Conservation (phyloP, 1,140 invertebrate genomes). For the Macrocentrus cingulum region DNA sequence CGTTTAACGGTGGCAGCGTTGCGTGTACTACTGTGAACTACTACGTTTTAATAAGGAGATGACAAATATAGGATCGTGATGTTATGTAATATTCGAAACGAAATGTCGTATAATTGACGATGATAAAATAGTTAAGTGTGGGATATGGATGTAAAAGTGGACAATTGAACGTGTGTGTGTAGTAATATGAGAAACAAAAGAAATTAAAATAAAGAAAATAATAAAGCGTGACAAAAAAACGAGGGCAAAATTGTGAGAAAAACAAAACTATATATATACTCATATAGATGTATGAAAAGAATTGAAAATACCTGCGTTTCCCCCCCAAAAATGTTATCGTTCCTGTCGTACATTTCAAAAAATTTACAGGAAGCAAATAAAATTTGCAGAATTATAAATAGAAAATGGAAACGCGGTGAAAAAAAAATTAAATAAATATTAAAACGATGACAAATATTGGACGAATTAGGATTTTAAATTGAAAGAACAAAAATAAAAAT, state of each 20-base stretch:
- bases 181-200: slow-evolving; percentile 15
- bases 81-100: slow-evolving; percentile 41
- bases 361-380: slow-evolving; percentile 1
- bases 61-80: slow-evolving; percentile 31
- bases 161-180: slow-evolving; percentile 25
- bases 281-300: slow-evolving; percentile 1
- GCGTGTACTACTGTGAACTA: slow-evolving; percentile 37
- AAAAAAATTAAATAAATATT: neutral
- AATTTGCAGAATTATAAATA: too few species aligned
- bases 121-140: slow-evolving; percentile 22
- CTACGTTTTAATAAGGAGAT: slow-evolving; percentile 17
- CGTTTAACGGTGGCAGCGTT: slow-evolving; percentile 40
- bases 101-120: slow-evolving; percentile 22
- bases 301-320: slow-evolving; percentile 21
- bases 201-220: slow-evolving; percentile 5
- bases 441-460: slow-evolving; percentile 11
- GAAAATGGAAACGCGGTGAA: neutral
- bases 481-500: slow-evolving; percentile 21
- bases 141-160: slow-evolving; percentile 23
- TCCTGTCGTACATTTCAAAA: neutral
- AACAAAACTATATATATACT: slow-evolving; percentile 1
- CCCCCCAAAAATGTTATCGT: neutral
- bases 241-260: neutral
- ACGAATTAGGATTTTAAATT: slow-evolving; percentile 27
- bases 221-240: slow-evolving; percentile 10